These are phyloP conservation scores for Leptoclinus maculatus DNA, from an alignment of 2,797 vertebrate species.

Conservation along the genomic window DNA sequence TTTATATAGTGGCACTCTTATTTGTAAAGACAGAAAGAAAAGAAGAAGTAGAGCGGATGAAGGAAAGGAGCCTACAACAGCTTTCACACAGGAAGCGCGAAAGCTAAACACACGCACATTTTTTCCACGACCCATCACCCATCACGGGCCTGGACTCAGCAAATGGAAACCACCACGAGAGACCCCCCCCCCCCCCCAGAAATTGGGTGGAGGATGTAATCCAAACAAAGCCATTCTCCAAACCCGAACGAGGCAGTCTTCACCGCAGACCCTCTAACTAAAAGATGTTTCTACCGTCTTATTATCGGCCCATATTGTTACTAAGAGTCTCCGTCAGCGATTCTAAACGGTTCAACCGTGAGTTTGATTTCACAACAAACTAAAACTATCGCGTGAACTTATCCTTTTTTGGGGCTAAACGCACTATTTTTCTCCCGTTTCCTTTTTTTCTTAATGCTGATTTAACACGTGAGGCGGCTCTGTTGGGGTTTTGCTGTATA, in stretches of 20 bases:
- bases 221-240: slow-evolving; percentile 62
- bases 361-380: background rate
- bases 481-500: no score
- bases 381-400: background rate
- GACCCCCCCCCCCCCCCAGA: background rate
- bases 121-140: slow-evolving; percentile 69
- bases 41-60: background rate
- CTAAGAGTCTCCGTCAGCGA: background rate
- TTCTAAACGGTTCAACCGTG: background rate
- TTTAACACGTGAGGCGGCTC: background rate
- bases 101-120: slow-evolving; percentile 44
- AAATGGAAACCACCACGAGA: slow-evolving; percentile 66
- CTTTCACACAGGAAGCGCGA: slow-evolving; percentile 1
- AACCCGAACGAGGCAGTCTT: background rate
- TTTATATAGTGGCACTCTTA: background rate
- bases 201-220: slow-evolving; percentile 56
- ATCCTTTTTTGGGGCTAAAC: no score
- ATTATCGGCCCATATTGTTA: no score
- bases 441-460: background rate
- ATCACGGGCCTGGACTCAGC: slow-evolving; percentile 56
- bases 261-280: background rate
- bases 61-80: background rate
- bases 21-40: background rate
- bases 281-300: no score
- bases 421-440: no score